Evolutionary conservation across 30 jellyfish, hydroid and myxozoan genomes (phyloP), one percentile per base, ranked within the genome.

Genomic region (Rhopilema esculentum): DNA sequence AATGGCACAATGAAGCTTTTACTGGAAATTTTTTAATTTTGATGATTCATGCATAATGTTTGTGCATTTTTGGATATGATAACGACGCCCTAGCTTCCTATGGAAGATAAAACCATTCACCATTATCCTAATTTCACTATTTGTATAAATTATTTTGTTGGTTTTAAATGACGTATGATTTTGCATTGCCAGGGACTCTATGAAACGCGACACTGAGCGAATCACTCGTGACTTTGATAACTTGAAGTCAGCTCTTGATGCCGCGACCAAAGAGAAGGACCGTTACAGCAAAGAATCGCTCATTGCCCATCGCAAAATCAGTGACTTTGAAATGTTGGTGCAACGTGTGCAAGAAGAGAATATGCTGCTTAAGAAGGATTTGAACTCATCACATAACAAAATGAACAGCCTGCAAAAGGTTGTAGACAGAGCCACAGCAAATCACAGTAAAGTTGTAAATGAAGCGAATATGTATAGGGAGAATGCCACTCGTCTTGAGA

Each of bases 331-430:
- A 86, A 84, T 95, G 71, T 75, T 70, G 75, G 91, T 95, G 32
- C 96, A 91, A 49, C 90, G 97, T 49, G 85, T 86, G 23, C 97
- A 86, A 81, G 99, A 95, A 49, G 99, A 95, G 66, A 85, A 85
- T 69, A 75, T 27, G 40, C 68, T 79, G 70, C 72, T 81, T 52
- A 81, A 93, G 79, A 95, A 88, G 76, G 97, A 87, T 27, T 65
- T 88, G 67, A 65, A 69, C 82, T 27, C 97, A 40, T 83, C 88
- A 8, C 97, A 88, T 32, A 79, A 63, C 89, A 87, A 93, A 29
- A 80, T 92, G 68, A 92, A 80, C 72, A 91, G 77, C 20, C 69
- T 95, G 88, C 96, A 90, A 76, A 83, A 86, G 66, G 97, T 88
- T 18, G 65, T 90, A 27, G 98, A 95, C 27, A 90, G 92, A 69